phyloP scores from a whole-genome alignment of 2,888 invertebrate species.

The Argyra leucocephala region DNA sequence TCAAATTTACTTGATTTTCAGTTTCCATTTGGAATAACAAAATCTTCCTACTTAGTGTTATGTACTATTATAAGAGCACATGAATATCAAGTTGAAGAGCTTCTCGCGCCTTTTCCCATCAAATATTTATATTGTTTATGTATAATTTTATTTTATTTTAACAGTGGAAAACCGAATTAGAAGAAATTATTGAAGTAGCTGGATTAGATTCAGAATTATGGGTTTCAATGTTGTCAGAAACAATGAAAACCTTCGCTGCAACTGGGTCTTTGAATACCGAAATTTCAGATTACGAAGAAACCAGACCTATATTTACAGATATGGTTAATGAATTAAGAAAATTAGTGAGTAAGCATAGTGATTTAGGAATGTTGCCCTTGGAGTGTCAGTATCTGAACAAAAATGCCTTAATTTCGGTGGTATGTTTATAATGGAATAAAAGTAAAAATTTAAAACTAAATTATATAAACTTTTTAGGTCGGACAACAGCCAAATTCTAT shows the following conservation, averaged over 20 bases:
- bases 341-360: constrained; percentile 73
- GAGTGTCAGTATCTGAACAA: constrained; percentile 96
- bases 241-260: constrained; percentile 85
- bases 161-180: constrained; percentile 87
- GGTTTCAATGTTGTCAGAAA: constrained; percentile 95
- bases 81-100: constrained; percentile 22
- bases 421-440: constrained; percentile 33
- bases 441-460: no score
- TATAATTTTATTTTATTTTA: constrained; percentile 35
- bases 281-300: constrained; percentile 79
- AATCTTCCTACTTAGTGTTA: no score
- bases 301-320: constrained; percentile 80
- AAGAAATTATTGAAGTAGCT: constrained; percentile 90
- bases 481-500: constrained; percentile 72
- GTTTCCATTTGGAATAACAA: no score
- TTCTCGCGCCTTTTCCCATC: constrained; percentile 40
- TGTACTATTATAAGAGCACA: constrained; percentile 16
- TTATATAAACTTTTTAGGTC: constrained; percentile 53
- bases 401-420: constrained; percentile 79
- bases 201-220: constrained; percentile 88
- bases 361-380: constrained; percentile 78
- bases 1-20: not conserved
- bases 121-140: constrained; percentile 48
- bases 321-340: constrained; percentile 75
- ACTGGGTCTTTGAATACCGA: constrained; percentile 83